Percentiles rank a stretch among this genome's conserved stretches.
Evolutionary conservation across 2,888 invertebrate species (phyloP).

Genomic region (Drosophila yooni): DNA sequence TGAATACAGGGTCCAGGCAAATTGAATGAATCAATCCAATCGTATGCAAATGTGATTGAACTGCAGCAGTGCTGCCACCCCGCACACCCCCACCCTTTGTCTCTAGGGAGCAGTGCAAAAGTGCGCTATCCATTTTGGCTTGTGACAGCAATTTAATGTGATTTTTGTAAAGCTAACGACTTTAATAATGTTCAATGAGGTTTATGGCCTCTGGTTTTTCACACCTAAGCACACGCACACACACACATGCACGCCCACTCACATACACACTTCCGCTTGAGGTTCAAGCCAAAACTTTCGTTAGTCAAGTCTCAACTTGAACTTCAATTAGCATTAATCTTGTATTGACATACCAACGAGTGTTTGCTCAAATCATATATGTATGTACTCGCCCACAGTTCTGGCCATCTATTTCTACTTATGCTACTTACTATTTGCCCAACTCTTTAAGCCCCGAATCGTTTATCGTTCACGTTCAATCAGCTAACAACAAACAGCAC

Average conservation of each 20-base stretch:
- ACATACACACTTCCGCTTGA: conserved; percentile 42
- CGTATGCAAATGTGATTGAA: conserved; percentile 71
- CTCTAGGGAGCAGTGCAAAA: background rate
- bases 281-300: conserved; percentile 40
- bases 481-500: conserved; percentile 4
- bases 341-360: conserved; percentile 48
- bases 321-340: conserved; percentile 70
- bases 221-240: conserved; percentile 32
- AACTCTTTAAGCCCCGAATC: conserved; percentile 35
- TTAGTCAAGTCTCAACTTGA: conserved; percentile 46
- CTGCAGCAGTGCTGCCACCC: conserved; percentile 26
- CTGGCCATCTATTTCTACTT: conserved; percentile 22
- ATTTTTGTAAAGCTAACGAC: conserved; percentile 26
- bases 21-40: conserved; percentile 65
- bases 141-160: conserved; percentile 28
- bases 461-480: conserved; percentile 13
- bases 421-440: conserved; percentile 29
- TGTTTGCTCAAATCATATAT: conserved; percentile 60
- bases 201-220: conserved; percentile 56
- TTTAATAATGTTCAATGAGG: conserved; percentile 39
- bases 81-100: background rate
- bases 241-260: background rate
- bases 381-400: conserved; percentile 3
- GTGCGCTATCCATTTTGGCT: conserved; percentile 8
- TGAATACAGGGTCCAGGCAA: conserved; percentile 44